A percentile compares a stretch with the other conserved stretches of the same genome.
Conservation (phyloP, 2,797 vertebrate species). For the Rousettus madagascariensis region DNA sequence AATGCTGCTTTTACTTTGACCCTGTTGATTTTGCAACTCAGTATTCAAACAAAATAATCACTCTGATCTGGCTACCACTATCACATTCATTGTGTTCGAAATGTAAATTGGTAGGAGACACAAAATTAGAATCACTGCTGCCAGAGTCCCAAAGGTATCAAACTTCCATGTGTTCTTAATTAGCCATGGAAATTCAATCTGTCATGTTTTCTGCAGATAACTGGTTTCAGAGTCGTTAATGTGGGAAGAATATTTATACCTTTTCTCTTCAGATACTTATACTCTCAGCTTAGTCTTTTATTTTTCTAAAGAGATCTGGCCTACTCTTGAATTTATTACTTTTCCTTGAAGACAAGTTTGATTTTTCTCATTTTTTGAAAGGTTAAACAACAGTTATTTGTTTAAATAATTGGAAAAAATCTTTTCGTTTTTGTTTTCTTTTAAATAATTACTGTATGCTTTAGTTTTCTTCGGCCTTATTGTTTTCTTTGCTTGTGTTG, state of each 20-base stretch:
- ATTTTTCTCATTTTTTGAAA: constrained; percentile 11
- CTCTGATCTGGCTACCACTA: constrained; percentile 24
- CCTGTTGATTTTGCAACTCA: constrained; percentile 44
- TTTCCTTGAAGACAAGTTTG: not conserved
- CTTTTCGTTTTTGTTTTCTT: not conserved
- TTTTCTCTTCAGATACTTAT: constrained; percentile 23
- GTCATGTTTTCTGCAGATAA: constrained; percentile 49
- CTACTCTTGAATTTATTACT: constrained; percentile 43
- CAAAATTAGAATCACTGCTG: constrained; percentile 30
- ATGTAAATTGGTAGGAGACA: constrained; percentile 48
- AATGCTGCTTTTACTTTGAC: constrained; percentile 20
- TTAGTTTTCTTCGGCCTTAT: constrained; percentile 7
- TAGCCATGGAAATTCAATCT: constrained; percentile 64
- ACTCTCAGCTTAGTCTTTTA: not conserved
- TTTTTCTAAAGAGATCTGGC: not conserved
- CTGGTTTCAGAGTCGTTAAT: not conserved
- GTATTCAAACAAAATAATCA: constrained; percentile 65
- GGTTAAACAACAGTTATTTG: not conserved
- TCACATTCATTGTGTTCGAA: not conserved
- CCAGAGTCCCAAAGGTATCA: constrained; percentile 43
- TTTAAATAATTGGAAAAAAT: constrained; percentile 29
- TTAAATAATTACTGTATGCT: not conserved
- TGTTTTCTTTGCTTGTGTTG: not conserved
- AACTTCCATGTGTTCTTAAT: constrained; percentile 46
- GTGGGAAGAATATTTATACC: constrained; percentile 31